Conservation (phyloP, 2,113 vertebrate genomes). For the Kryptolebias marmoratus region DNA sequence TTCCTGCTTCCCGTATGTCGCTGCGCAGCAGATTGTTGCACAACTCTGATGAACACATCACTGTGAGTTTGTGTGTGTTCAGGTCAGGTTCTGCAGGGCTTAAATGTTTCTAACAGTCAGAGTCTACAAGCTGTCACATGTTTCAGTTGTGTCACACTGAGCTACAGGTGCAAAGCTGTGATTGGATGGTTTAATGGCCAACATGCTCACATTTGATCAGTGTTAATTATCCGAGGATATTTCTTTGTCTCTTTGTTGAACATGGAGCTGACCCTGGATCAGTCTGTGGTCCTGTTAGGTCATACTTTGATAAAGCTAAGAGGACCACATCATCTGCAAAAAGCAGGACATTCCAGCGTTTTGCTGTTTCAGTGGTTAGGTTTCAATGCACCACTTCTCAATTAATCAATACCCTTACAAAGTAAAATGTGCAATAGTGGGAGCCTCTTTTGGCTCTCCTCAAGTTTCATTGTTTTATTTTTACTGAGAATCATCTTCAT, state of each 20-base stretch:
- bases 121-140: neutral
- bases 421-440: no score
- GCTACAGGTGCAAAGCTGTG: neutral
- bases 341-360: no score
- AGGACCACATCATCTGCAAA: neutral
- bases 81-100: conserved; percentile 29
- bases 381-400: no score
- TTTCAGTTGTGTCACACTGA: neutral
- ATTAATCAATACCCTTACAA: no score
- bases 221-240: neutral
- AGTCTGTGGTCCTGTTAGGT: neutral
- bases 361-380: no score
- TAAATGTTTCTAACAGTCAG: neutral
- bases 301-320: neutral
- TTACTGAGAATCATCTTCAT: no score
- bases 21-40: conserved; percentile 21
- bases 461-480: no score
- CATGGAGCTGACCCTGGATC: neutral
- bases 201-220: neutral
- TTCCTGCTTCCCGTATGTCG: conserved; percentile 22
- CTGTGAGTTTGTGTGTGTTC: neutral
- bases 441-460: no score
- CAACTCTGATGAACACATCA: conserved; percentile 1
- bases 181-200: neutral
- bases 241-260: neutral